Evolutionary conservation across 2,113 vertebrate species (phyloP).

Genomic region (Choloepus hoffmanni): DNA sequence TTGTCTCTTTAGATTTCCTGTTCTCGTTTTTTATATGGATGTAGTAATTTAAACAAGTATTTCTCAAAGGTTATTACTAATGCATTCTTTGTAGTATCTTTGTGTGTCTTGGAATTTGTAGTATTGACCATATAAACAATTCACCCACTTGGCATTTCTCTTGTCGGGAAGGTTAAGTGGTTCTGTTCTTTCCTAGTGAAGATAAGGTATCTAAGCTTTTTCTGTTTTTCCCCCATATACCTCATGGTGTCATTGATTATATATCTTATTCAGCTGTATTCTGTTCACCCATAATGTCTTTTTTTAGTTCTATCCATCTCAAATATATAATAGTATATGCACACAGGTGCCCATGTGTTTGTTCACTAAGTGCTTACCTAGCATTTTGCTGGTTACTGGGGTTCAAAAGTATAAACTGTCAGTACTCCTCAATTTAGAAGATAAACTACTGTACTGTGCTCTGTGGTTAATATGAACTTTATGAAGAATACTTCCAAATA

Average conservation of each 20-base stretch:
- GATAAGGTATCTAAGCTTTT: neutral
- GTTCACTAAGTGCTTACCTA: neutral
- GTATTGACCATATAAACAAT: neutral
- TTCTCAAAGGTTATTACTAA: constrained; percentile 22
- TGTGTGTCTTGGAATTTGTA: constrained; percentile 11
- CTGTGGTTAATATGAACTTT: neutral
- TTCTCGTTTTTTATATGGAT: neutral
- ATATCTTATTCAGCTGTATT: neutral
- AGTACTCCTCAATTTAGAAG: neutral
- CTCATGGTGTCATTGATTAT: constrained; percentile 3
- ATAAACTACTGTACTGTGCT: neutral
- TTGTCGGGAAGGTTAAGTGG: neutral
- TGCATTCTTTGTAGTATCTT: constrained; percentile 24
- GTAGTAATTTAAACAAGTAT: neutral
- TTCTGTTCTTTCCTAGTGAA: neutral
- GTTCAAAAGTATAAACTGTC: neutral
- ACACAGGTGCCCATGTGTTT: neutral
- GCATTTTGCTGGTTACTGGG: neutral
- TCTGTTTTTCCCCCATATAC: neutral
- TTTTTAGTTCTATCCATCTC: neutral
- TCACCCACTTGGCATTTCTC: neutral
- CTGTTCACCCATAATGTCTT: neutral
- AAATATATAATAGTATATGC: constrained; percentile 1
- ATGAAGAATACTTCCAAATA: neutral
- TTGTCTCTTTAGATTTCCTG: neutral